Percentiles rank a stretch among this genome's conserved stretches.
Conservation (phyloP, 2,888 invertebrate genomes). For the Hyposoter didymator region DNA sequence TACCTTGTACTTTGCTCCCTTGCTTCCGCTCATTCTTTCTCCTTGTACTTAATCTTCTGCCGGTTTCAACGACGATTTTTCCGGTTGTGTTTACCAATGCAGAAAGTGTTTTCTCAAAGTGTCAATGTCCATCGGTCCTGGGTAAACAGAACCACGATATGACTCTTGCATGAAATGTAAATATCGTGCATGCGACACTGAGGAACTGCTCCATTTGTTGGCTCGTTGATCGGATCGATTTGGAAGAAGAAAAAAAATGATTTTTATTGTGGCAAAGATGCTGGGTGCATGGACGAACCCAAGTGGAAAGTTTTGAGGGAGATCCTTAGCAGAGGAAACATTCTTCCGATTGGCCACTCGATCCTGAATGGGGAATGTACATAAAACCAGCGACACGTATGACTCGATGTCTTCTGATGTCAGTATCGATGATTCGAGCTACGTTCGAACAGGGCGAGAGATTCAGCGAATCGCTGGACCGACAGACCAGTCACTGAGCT, state of each 20-base stretch:
- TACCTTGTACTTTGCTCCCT: not conserved
- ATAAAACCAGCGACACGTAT: not conserved
- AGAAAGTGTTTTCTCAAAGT: conserved; percentile 46
- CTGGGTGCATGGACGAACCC: not conserved
- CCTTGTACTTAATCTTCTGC: conserved; percentile 27
- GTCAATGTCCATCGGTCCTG: conserved; percentile 2
- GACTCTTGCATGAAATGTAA: not conserved
- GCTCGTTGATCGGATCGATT: not conserved
- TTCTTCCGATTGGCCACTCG: conserved; percentile 44
- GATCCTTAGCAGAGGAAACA: not conserved
- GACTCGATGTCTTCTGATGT: not conserved
- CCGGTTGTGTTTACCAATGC: conserved; percentile 55
- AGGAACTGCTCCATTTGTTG: not conserved
- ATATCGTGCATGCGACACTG: not conserved
- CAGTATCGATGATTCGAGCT: not conserved
- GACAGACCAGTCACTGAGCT: conserved; percentile 23
- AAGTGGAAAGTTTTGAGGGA: not conserved
- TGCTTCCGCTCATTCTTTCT: not conserved
- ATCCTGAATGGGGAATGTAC: conserved; percentile 22
- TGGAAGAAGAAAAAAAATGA: not conserved
- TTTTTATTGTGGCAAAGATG: not conserved
- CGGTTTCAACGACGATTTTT: conserved; percentile 14
- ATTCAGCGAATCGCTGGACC: conserved; percentile 52
- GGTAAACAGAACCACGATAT: conserved; percentile 6
- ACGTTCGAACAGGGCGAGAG: conserved; percentile 46